Base-by-base conservation (phyloP, 1,140 invertebrate genomes). In the Halyomorpha halys region DNA sequence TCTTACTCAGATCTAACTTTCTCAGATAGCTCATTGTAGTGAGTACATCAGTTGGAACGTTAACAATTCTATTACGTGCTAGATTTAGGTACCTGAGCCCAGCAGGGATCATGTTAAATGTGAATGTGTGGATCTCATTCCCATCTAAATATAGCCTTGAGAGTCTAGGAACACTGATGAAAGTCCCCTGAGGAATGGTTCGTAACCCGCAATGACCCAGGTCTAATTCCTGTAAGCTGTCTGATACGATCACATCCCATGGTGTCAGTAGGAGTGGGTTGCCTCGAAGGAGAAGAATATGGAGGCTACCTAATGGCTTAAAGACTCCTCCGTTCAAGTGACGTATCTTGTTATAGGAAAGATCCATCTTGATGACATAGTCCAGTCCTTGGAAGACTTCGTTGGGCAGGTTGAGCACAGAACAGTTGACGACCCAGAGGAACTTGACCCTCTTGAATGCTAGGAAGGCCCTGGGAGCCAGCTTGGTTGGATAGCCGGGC, bases 301-400 rank as follows among this genome's bases (percentile, higher is more conserved):
- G 56, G 13, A 71, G 61, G 44, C 64, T 64, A 11, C 25, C 49
- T 14, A 69, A 49, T 18, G 59, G 30, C 18, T 65, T 65, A 44
- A 70, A 71, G 14, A 68, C 66, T 21, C 63, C 47, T 0, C 83
- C 80, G 56, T 87, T 78, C 13, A 94, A 73, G 1, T 77, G 80
- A 34, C 76, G 77, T 6, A 95, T 82, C 2, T 78, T 76, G 71
- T 95, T 95, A 64, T 80, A 79, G 0, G 89, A 89, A 53, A 94
- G 74, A 72, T 95, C 89, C 39, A 95, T 76, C 74, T 94, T 89
- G 39, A 92, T 89, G 49, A 94, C 78, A 64, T 91, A 86, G 53
- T 80, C 79, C 18, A 94, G 77, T 1, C 83, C 83, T 62, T 79
- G 81, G 69, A 94, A 87, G 0, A 89, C 87, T 63, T 83, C 80